Evolutionary conservation across 2,888 invertebrate genomes (phyloP), one percentile per base, ranked within the genome.

Genomic region (Cinara cedri): DNA sequence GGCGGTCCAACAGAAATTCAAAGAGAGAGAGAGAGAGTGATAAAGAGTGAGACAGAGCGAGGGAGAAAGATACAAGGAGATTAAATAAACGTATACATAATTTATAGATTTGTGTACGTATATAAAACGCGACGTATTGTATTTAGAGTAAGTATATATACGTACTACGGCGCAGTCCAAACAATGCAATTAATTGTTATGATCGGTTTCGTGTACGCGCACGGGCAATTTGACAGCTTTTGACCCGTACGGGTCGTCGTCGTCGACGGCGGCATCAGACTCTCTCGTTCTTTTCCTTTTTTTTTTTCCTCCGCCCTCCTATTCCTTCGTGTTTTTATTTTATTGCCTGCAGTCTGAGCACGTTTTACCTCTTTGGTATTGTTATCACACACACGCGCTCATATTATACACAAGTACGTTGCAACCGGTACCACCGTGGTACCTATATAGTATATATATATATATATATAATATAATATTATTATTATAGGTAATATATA

Each of bases 151-250:
- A 42, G 19, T 42, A 60, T 60, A 55, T 44, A 71, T 13, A 3
- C 14, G 57, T 72, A 19, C n/a, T 24, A 42, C 54, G 26, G 26
- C 54, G 55, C 57, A 78, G 68, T 78, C 26, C 78, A 78, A 78
- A 70, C 78, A 70, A 70, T 78, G 51, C 78, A 78, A 70, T 78
- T 78, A 78, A 78, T 78, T 78, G 78, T 78, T 68, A 70, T 78
- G 78, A 78, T 49, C 57, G 57, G 78, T 78, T 78, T 78, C 57
- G 34, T 70, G 49, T 60, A 62, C 51, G 51, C 42, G 34, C 60
- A 16, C 57, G 70, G 34, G 60, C 68, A 70, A 78, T 76, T 68
- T 68, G 76, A 78, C 68, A 78, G 78, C 78, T 70, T 78, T 78
- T 78, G 70, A 78, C 68, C 78, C 68, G 62, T 70, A 34, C 62